Percentiles rank a stretch among this genome's conserved stretches.
Evolutionary conservation across 1,140 invertebrate species (phyloP).

Genomic region (Samia ricini): DNA sequence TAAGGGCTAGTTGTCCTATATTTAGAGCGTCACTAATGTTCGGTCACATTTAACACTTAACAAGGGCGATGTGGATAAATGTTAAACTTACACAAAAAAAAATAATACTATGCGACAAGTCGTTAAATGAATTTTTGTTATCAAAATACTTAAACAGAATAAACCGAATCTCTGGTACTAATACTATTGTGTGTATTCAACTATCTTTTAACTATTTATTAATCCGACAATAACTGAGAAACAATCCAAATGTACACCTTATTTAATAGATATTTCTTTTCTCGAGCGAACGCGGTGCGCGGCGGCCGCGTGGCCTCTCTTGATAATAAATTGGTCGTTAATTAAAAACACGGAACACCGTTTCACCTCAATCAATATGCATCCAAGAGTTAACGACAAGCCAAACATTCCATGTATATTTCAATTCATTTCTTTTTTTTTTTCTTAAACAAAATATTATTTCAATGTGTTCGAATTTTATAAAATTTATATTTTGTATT

Average conservation of each 20-base stretch:
- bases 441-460: not conserved
- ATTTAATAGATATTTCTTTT: not conserved
- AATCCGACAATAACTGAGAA: not conserved
- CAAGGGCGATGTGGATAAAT: too few species aligned
- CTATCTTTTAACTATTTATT: not conserved
- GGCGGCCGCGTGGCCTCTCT: not conserved
- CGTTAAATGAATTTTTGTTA: too few species aligned
- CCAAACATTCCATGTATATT: not conserved
- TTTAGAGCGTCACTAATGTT: too few species aligned
- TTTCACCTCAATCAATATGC: constrained; percentile 26
- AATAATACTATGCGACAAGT: too few species aligned
- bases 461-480: too few species aligned
- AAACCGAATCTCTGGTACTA: too few species aligned
- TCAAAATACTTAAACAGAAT: too few species aligned
- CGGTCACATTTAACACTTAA: too few species aligned
- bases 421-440: not conserved
- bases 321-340: constrained; percentile 24
- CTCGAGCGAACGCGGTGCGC: not conserved
- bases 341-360: constrained; percentile 22
- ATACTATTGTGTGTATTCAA: too few species aligned
- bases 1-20: too few species aligned
- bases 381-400: constrained; percentile 10
- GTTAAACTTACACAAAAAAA: too few species aligned
- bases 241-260: not conserved
- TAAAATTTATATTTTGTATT: too few species aligned